A percentile compares a stretch with the other conserved stretches of the same genome.
Conservation (phyloP, 2,113 vertebrate genomes). For the Hiodon tergisus region DNA sequence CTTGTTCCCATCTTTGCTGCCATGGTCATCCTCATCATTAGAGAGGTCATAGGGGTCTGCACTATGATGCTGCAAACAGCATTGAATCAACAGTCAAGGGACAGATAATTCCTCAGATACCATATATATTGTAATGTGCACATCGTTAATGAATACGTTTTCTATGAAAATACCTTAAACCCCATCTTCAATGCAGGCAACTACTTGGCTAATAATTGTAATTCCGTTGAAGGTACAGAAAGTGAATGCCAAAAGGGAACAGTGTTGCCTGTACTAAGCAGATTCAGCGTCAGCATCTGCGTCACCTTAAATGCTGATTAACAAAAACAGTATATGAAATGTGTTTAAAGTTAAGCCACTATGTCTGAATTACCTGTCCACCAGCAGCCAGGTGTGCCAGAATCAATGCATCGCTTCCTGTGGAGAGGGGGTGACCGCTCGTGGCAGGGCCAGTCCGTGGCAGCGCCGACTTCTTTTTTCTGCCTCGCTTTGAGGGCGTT, state of each 20-base stretch:
- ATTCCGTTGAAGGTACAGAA: not conserved
- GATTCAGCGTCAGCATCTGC: too few species aligned
- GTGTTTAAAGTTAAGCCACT: not conserved
- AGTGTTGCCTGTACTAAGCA: too few species aligned
- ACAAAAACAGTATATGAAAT: not conserved
- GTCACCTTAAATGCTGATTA: too few species aligned
- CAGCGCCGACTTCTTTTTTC: conserved; percentile 58
- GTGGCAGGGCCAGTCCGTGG: conserved; percentile 37
- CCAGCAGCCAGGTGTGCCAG: conserved; percentile 60
- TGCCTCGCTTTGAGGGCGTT: conserved; percentile 59
- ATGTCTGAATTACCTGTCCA: conserved; percentile 51
- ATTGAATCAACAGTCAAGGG: not conserved
- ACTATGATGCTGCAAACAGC: conserved; percentile 50
- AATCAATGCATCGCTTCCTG: conserved; percentile 58
- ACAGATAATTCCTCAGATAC: too few species aligned
- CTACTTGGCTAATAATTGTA: not conserved
- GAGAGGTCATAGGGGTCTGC: conserved; percentile 61
- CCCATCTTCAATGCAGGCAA: too few species aligned
- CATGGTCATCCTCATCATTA: conserved; percentile 55
- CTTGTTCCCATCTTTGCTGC: conserved; percentile 60
- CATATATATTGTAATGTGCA: too few species aligned
- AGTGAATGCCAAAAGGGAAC: not conserved
- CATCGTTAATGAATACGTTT: too few species aligned
- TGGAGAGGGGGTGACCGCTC: conserved; percentile 32
- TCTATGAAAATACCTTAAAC: not conserved